Base-by-base conservation (phyloP, 2,888 invertebrate species). In the Aproaerema taeniolella region DNA sequence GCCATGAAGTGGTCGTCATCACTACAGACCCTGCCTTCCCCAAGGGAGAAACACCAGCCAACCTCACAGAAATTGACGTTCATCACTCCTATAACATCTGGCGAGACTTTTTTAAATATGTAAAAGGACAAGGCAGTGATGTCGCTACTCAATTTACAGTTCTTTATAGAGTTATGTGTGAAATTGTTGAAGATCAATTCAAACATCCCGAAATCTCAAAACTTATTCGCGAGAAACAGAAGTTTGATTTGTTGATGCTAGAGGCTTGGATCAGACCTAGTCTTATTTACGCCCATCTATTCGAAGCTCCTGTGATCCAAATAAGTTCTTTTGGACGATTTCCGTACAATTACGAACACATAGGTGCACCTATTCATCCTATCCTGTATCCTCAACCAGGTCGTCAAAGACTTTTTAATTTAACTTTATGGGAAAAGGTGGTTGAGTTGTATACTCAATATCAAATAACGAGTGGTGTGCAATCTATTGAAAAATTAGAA, bases 1-100 rank as follows among this genome's bases (percentile, higher is more conserved):
- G 83, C 1, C 83, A 87, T 38, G 61, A 83, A 29, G 43, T 87
- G 0, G 59, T 67, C 0, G 53, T 79, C 0, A 44, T 79, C 4
- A 77, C 83, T 0, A 31, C 85, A 5, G 47, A 78, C 43, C 75
- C 76, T 0, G 55, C 45, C 0, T 64, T 56, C 10, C 39, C 52
- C 0, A 53, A 61, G 36, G 52, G 50, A 11, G 9, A 43, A 31
- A n/a, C 56, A 0, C 60, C 59, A 1, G 36, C 40, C 0, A 81
- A 77, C 39, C 52, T 73, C 2, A 72, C 55, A 2, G 76, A 83
- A 55, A 72, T 82, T 1, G 63, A 74, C 8, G 32, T 74, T 0
- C 58, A 72, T n/a, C 24, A 64, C 1, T 61, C 65, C 0, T 67
- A 71, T 9, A 11, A 12, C 26, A 9, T 9, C 6, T 26, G 26